phyloP scores from a whole-genome alignment of 92 coral and sea anemone genomes.

The Plumapathes pennacea region DNA sequence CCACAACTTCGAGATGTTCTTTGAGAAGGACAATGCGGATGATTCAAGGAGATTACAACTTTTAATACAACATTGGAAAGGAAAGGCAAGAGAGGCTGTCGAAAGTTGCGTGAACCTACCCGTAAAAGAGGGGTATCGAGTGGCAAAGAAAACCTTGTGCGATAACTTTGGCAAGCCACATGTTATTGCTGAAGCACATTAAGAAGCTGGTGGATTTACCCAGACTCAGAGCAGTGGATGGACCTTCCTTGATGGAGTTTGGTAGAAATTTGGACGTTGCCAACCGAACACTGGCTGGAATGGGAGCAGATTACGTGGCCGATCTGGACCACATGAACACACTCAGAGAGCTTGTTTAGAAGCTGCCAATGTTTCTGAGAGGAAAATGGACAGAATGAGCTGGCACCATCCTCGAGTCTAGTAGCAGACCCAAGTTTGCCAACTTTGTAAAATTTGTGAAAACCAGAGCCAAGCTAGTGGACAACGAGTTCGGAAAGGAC shows the following conservation, averaged over 20 bases:
- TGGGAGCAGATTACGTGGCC: conserved; percentile 54
- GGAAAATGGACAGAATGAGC: conserved; percentile 66
- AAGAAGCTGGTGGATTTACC: conserved; percentile 48
- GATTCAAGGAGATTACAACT: conserved; percentile 46
- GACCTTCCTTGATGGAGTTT: conserved; percentile 38
- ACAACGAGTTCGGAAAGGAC: conserved; percentile 61
- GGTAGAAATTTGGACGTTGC: conserved; percentile 48
- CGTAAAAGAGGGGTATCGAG: conserved; percentile 32
- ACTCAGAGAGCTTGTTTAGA: conserved; percentile 33
- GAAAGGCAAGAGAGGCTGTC: conserved; percentile 61
- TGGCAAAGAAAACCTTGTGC: conserved; percentile 44
- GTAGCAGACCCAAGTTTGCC: conserved; percentile 35
- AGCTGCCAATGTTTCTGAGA: conserved; percentile 55
- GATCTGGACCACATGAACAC: conserved; percentile 61
- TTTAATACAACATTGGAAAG: conserved; percentile 63
- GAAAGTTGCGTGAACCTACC: conserved; percentile 70
- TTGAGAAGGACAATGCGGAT: conserved; percentile 41
- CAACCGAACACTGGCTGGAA: conserved; percentile 59
- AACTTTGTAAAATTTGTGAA: conserved; percentile 48
- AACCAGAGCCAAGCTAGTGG: conserved; percentile 55
- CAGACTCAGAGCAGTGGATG: conserved; percentile 45
- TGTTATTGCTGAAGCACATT: conserved; percentile 59
- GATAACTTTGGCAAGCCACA: conserved; percentile 66
- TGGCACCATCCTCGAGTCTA: conserved; percentile 58
- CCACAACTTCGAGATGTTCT: conserved; percentile 51